Base-by-base conservation (phyloP, 2,888 invertebrate species). In the Smittia aterrima region DNA sequence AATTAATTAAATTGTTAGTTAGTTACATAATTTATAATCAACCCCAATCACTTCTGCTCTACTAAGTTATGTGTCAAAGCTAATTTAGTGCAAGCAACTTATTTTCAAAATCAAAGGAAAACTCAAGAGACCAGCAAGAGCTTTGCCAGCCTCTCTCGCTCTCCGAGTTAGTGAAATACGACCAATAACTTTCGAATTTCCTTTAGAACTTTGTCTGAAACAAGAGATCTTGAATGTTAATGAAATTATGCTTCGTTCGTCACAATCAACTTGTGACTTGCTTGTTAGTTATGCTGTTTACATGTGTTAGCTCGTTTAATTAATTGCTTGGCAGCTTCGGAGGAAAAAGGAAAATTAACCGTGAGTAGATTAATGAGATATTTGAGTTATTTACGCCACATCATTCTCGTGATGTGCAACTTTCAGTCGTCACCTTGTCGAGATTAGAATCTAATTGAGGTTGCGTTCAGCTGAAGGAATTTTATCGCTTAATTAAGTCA, bases 121-220 rank as follows among this genome's bases (percentile, higher is more conserved):
- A 16, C 6, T 53, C 53, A n/a, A 53, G 53, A 11, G n/a, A n/a
- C n/a, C n/a, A n/a, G n/a, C n/a, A n/a, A n/a, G n/a, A 6, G 20
- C 9, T 22, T 47, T 18, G 27, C 40, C 11, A 16, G 25, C n/a
- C 18, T n/a, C 7, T 7, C 18, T 27, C 13, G 24, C 47, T 18
- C 24, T 27, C 40, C 53, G 53, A 72, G 72, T 72, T 72, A 72
- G 72, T 72, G 72, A 72, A 72, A 72, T 72, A 54, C 72, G 72
- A 72, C 72, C 72, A 72, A 72, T 72, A 72, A 18, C 4, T 66
- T 70, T 54, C 6, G 2, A 11, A 58, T 64, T 64, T 27, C 16
- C 25, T 25, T 22, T 27, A 18, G 22, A 58, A 22, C n/a, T 13
- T 58, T 58, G n/a, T 58, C 58, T 58, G 58, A 18, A 58, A 58